Evolutionary conservation across 1,140 invertebrate species (phyloP), one percentile per base, ranked within the genome.

Genomic region (Musca domestica): DNA sequence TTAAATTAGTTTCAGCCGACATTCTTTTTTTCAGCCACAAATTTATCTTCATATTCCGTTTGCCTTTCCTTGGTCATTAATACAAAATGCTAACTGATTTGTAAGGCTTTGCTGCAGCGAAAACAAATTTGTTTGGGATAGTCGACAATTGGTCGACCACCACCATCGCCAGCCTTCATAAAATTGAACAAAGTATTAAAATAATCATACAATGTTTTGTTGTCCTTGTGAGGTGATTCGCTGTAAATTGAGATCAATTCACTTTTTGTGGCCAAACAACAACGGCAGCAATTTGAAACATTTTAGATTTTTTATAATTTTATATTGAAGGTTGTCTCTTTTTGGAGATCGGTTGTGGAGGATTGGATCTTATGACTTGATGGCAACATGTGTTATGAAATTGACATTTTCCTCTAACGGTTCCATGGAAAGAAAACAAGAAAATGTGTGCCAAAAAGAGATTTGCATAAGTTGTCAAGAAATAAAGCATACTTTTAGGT

Each of bases 51-150:
- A 2, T 30, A 25, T 49, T 48, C 46, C 12, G 6, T 41, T 41
- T 41, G 34, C 34, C 34, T 41, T 41, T 41, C 34, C 34, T 10
- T 30, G 22, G 22, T 22, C 41, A 65, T 65, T 20, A 3, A 47
- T 3, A 78, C 72, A 52, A 78, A 78, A 27, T 78, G 76, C 74
- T 74, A 76, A 4, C 76, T 64, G 30, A 78, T 76, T 56, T 78
- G 73, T 0, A 78, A 47, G 3, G 76, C 76, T 23, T 76, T 75
- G 41, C 76, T 78, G 19, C 76, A 78, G 0, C 76, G 75, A 5
- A 75, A 27, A 48, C 76, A 78, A 20, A 78, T 76, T 12, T 41
- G 5, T 41, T 41, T 41, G 34, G 34, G 12, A 41, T 41, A 41
- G 10, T 41, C 12, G 5, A 23, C 6, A 41, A 9, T 7, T n/a